Evolutionary conservation across 2,113 vertebrate species (phyloP).

Genomic region (Onychorhynchus coronatus): DNA sequence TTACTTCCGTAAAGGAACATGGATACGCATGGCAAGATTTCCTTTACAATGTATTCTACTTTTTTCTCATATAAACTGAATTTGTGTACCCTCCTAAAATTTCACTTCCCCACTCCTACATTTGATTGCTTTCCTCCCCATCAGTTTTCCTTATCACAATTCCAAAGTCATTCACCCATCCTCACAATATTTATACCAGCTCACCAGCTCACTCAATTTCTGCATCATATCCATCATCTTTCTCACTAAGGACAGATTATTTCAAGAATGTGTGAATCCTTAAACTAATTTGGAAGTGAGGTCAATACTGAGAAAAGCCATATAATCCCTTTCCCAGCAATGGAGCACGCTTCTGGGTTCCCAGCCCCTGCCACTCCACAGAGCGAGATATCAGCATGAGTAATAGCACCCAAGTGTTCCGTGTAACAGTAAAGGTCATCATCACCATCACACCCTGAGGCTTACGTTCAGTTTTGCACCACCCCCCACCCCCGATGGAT

Average conservation of each 20-base stretch:
- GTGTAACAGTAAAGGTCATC: conserved; percentile 2
- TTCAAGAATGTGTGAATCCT: conserved; percentile 29
- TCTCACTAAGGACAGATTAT: conserved; percentile 6
- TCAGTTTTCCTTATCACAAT: not conserved
- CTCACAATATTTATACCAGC: not conserved
- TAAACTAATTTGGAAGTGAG: conserved; percentile 20
- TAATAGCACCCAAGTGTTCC: conserved; percentile 2
- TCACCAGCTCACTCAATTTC: not conserved
- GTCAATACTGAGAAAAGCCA: conserved; percentile 15
- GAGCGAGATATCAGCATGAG: not conserved
- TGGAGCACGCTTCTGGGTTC: not conserved
- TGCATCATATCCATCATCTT: not conserved
- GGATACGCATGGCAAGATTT: not conserved
- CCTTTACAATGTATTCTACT: not conserved
- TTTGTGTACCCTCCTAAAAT: not conserved
- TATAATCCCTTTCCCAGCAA: not conserved
- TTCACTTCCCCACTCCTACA: not conserved
- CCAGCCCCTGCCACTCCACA: not conserved
- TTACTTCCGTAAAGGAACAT: not conserved
- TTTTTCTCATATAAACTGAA: not conserved
- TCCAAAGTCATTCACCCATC: not conserved
- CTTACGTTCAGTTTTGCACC: not conserved
- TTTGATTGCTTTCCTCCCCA: not conserved
- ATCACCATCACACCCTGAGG: not conserved
- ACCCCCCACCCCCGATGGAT: not conserved